Conservation (phyloP, 2,888 invertebrate genomes). For the Taphrorychus bicolor region DNA sequence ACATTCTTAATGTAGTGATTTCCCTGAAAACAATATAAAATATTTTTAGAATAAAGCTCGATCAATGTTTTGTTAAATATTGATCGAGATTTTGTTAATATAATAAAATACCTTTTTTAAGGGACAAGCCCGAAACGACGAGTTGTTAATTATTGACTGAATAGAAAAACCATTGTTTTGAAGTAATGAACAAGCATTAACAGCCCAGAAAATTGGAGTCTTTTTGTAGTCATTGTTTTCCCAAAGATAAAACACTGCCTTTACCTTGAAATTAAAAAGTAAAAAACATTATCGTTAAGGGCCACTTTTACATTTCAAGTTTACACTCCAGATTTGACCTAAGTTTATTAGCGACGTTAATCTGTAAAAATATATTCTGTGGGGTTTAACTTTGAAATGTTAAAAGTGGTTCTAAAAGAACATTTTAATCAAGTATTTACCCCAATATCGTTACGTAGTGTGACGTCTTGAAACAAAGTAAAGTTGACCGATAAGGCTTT, state of each 20-base stretch:
- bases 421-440: background rate
- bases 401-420: no score
- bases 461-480: background rate
- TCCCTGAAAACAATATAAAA: background rate
- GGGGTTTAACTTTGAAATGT: no score
- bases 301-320: no score
- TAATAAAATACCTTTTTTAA: background rate
- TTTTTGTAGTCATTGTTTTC: constrained; percentile 1
- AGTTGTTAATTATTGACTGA: background rate
- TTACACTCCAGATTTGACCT: no score
- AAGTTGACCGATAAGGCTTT: constrained; percentile 12
- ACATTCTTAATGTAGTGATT: background rate
- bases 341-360: no score
- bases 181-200: background rate
- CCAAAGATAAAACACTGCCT: background rate
- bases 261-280: background rate
- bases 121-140: background rate
- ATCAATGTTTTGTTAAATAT: background rate
- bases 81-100: background rate
- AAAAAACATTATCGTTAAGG: background rate
- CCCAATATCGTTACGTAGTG: background rate
- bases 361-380: no score
- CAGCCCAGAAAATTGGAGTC: background rate
- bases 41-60: background rate
- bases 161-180: background rate